Evolutionary conservation across 2,888 invertebrate species (phyloP), one percentile per base, ranked within the genome.

Genomic region (Xanthostigma xanthostigma): DNA sequence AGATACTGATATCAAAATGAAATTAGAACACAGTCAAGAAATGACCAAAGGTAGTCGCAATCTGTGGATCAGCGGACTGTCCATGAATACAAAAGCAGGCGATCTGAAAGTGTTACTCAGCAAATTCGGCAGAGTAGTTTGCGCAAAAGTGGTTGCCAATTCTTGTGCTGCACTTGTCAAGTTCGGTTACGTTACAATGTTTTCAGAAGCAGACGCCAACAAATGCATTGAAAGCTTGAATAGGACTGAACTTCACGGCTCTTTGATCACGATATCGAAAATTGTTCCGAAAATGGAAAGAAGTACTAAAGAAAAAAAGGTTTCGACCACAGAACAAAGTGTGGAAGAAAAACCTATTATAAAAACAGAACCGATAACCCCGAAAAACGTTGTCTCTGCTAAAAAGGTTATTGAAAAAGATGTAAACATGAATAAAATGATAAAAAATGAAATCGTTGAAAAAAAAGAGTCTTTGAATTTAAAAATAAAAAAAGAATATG

Each of bases 161-260:
- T 33, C 46, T 3, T 12, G 46, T 12, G 13, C 33, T 33, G 10
- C 39, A 13, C n/a, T 33, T 12, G 41, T 35, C 34, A 35, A 36
- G 10, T 46, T 36, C 40, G 46, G 46, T 13, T 46, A 46, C n/a
- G 36, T 46, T 40, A 36, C 36, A 9, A 46, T 46, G 46, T 46
- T 41, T 6, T 41, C 40, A 3, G 10, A 14, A 17, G 46, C 40
- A 13, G 46, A 46, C 40, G 46, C 41, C 35, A 36, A 41, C 9
- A 36, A 36, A 11, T 46, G 40, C 13, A 34, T 46, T 6, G 34
- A 46, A 41, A 41, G 41, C 41, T 35, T 46, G 27, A 35, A 46
- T 34, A 35, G 41, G 12, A 46, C 36, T 13, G 41, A 45, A 36
- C 38, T 45, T 6, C 35, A 37, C 10, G 38, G 38, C 38, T 38